A percentile compares a stretch with the other conserved stretches of the same genome.
Conservation (phyloP, 2,888 invertebrate genomes). For the Nomada ruficornis region DNA sequence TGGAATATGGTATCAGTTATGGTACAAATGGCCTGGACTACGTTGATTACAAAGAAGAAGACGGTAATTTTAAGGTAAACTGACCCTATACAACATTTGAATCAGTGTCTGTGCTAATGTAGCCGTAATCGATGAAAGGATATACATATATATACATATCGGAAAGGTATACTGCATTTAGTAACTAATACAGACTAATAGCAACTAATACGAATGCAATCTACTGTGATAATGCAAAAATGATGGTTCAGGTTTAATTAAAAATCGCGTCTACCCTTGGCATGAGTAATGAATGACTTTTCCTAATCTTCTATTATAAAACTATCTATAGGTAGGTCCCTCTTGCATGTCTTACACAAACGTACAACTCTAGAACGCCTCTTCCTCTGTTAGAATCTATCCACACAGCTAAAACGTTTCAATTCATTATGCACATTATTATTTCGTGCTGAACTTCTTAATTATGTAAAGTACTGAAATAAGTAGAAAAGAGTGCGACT, state of each 20-base stretch:
- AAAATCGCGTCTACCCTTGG: background rate
- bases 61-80: slow-evolving; percentile 95
- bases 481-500: background rate
- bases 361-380: slow-evolving; percentile 37
- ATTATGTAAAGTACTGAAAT: background rate
- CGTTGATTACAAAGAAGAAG: slow-evolving; percentile 94
- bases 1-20: slow-evolving; percentile 97
- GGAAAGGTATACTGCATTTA: slow-evolving; percentile 34
- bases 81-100: slow-evolving; percentile 31
- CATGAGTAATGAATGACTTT: slow-evolving; percentile 11
- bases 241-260: slow-evolving; percentile 5
- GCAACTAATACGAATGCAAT: slow-evolving; percentile 10
- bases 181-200: slow-evolving; percentile 32
- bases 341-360: slow-evolving; percentile 41
- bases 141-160: slow-evolving; percentile 6
- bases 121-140: slow-evolving; percentile 36
- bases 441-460: background rate
- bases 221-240: slow-evolving; percentile 13
- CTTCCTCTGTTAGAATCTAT: slow-evolving; percentile 10
- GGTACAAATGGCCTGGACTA: slow-evolving; percentile 96
- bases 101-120: slow-evolving; percentile 39
- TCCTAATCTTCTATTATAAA: background rate
- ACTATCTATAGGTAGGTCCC: slow-evolving; percentile 52
- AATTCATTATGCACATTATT: slow-evolving; percentile 1
- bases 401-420: background rate